Evolutionary conservation across 2,797 vertebrate genomes (phyloP).

Genomic region (Notamacropus eugenii): DNA sequence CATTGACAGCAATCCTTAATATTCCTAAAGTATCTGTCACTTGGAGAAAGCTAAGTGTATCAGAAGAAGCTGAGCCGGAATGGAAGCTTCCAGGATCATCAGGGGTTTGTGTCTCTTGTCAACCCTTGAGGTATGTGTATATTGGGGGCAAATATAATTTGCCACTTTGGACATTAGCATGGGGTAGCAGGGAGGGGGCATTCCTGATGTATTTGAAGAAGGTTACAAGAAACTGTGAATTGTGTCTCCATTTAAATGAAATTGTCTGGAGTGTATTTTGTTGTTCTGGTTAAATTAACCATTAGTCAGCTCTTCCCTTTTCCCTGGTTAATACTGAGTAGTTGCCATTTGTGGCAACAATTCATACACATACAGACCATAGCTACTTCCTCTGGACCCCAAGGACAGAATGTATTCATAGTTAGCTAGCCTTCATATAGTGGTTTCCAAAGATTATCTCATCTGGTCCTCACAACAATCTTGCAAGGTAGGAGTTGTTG

Average conservation of each 20-base stretch:
- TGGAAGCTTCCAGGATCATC: slow-evolving; percentile 62
- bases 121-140: slow-evolving; percentile 53
- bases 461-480: not conserved
- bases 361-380: not conserved
- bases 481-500: not conserved
- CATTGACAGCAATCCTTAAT: slow-evolving; percentile 70
- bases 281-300: slow-evolving; percentile 15
- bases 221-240: not conserved
- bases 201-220: not conserved
- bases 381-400: not conserved
- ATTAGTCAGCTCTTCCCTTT: not conserved
- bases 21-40: slow-evolving; percentile 60
- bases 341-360: not conserved
- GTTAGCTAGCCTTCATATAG: not conserved
- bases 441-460: not conserved
- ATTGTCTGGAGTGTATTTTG: not conserved
- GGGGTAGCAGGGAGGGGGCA: not conserved
- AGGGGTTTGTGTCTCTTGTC: slow-evolving; percentile 66
- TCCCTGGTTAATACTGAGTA: not conserved
- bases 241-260: slow-evolving; percentile 27
- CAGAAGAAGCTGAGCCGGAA: slow-evolving; percentile 63
- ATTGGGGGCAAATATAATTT: not conserved
- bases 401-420: not conserved
- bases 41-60: slow-evolving; percentile 70
- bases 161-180: not conserved